phyloP scores from a whole-genome alignment of 2,797 vertebrate genomes.

The Oryzias dopingdopingensis region DNA sequence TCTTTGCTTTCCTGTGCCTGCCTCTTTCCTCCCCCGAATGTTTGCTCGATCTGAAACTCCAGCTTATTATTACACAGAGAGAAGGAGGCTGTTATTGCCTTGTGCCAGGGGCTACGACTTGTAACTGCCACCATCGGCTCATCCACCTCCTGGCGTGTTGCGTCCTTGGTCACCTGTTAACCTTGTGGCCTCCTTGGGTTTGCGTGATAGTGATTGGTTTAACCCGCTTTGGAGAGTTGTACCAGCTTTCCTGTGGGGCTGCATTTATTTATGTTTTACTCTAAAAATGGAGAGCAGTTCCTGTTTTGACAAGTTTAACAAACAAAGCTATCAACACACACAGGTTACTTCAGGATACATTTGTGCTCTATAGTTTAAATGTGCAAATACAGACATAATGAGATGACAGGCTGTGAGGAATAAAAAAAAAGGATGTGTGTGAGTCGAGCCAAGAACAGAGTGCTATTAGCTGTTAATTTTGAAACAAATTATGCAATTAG shows the following conservation, averaged over 20 bases:
- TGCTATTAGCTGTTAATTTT: slow-evolving; percentile 83
- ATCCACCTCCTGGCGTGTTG: slow-evolving; percentile 29
- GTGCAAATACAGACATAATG: slow-evolving; percentile 56
- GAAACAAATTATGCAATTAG: slow-evolving; percentile 87
- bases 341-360: slow-evolving; percentile 31
- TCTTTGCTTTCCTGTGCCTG: slow-evolving; percentile 37
- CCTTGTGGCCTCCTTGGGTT: slow-evolving; percentile 2
- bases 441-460: slow-evolving; percentile 61
- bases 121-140: slow-evolving; percentile 48
- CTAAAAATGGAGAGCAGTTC: too few relatives aligned
- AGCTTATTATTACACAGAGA: slow-evolving; percentile 72
- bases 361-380: slow-evolving; percentile 56
- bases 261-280: too few relatives aligned
- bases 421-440: slow-evolving; percentile 19
- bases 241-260: neutral
- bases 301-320: too few relatives aligned
- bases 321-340: too few relatives aligned
- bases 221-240: neutral
- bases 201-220: slow-evolving; percentile 14
- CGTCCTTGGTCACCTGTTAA: slow-evolving; percentile 13
- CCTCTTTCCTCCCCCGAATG: slow-evolving; percentile 38
- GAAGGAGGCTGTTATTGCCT: slow-evolving; percentile 72
- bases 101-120: slow-evolving; percentile 54
- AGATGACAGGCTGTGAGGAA: slow-evolving; percentile 36
- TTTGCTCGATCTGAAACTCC: slow-evolving; percentile 69